A percentile compares a stretch with the other conserved stretches of the same genome.
Evolutionary conservation across 2,113 vertebrate genomes (phyloP).

Genomic region (Tiliqua scincoides): DNA sequence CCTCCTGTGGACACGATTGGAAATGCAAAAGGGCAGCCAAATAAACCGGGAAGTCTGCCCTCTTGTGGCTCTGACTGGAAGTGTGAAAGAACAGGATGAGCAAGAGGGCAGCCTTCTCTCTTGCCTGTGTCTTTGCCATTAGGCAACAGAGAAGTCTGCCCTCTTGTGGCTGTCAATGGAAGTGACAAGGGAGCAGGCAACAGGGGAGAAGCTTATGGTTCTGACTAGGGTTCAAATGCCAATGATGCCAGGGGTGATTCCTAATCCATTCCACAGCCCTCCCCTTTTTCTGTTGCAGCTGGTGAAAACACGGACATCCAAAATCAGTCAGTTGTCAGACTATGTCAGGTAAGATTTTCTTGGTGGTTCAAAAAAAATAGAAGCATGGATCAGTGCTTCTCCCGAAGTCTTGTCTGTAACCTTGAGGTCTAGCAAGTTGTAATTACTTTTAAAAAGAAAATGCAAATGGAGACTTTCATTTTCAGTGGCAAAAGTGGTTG

Average conservation of each 20-base stretch:
- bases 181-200: too few species aligned
- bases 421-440: not conserved
- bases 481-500: not conserved
- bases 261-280: not conserved
- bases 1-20: too few species aligned
- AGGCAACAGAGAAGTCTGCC: too few species aligned
- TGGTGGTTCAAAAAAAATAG: not conserved
- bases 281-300: constrained; percentile 73
- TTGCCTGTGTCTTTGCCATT: too few species aligned
- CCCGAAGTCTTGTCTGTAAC: not conserved
- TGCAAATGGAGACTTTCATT: not conserved
- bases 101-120: too few species aligned
- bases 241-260: not conserved
- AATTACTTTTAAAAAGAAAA: not conserved
- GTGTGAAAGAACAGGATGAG: too few species aligned
- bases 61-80: too few species aligned
- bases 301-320: constrained; percentile 87
- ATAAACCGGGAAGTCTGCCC: too few species aligned
- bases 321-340: constrained; percentile 73
- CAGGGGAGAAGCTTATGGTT: too few species aligned
- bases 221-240: too few species aligned
- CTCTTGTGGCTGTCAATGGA: too few species aligned
- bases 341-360: constrained; percentile 81
- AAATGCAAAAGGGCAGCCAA: too few species aligned
- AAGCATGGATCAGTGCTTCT: not conserved